Evolutionary conservation across 2,888 invertebrate genomes (phyloP), one percentile per base, ranked within the genome.

Genomic region (Megamerina dolium): DNA sequence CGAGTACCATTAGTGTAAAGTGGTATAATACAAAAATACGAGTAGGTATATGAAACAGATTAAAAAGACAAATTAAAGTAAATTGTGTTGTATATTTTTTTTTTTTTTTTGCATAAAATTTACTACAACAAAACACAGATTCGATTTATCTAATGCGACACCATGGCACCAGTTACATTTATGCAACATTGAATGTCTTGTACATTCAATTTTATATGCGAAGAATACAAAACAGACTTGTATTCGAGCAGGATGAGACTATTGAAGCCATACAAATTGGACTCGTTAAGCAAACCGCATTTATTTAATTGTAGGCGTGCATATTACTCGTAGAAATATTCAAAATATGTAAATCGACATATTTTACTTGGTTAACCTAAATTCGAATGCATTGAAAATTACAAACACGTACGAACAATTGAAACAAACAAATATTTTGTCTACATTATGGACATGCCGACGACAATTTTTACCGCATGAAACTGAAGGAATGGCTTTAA

Each of bases 361-460:
- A n/a, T n/a, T n/a, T n/a, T n/a, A n/a, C 18, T 17, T 19, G 34
- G 19, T 34, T 34, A 34, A 34, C 34, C 34, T 19, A 34, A 34
- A 34, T 34, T 35, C 3, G 12, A 17, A 32, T 46, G 34, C 29
- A 30, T 12, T 43, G 14, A 16, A 41, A 41, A 46, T 43, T 39
- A 26, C 32, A 32, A 10, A 31, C 46, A 46, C 46, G 46, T 46
- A 46, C 33, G 17, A 40, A 46, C 33, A 43, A 46, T 46, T 46
- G 43, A 46, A 42, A 33, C n/a, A n/a, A n/a, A n/a, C n/a, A n/a
- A 9, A n/a, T 16, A n/a, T 27, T 37, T 18, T 12, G 16, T 4
- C 10, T 37, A 10, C 19, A 19, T 34, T 34, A 5, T 10, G 19
- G 34, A 34, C 34, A 18, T 20, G 16, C 18, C 13, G 36, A 23